A percentile compares a stretch with the other conserved stretches of the same genome.
phyloP scores from a whole-genome alignment of 2,113 vertebrate species.

The Microcebus lehilahytsara region DNA sequence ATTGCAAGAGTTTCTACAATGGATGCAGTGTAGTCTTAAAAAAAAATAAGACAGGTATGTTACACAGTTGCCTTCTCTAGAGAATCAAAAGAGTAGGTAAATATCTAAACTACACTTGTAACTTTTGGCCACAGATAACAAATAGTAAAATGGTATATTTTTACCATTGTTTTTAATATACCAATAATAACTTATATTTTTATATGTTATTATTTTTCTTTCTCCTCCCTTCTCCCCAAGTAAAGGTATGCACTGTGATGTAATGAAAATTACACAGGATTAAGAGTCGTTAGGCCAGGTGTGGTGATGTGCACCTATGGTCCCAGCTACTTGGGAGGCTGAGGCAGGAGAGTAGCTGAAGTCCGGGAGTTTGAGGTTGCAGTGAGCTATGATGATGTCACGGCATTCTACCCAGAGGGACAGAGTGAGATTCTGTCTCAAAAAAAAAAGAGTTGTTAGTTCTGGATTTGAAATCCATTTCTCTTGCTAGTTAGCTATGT shows the following conservation, averaged over 20 bases:
- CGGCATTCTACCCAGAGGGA: too few relatives aligned
- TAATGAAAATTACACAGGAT: neutral
- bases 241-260: neutral
- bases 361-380: neutral
- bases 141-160: neutral
- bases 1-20: neutral
- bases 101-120: neutral
- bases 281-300: neutral
- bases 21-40: neutral
- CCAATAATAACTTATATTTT: too few relatives aligned
- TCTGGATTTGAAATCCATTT: neutral
- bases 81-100: neutral
- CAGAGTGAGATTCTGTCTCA: too few relatives aligned
- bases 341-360: neutral
- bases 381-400: too few relatives aligned
- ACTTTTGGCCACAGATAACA: neutral
- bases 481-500: neutral
- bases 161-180: too few relatives aligned
- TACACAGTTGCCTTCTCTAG: neutral
- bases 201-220: neutral
- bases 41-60: neutral
- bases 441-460: neutral
- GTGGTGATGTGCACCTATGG: neutral
- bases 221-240: neutral
- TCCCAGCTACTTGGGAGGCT: neutral